Conservation (phyloP, 2,113 vertebrate species). For the Trichomycterus rosablanca region DNA sequence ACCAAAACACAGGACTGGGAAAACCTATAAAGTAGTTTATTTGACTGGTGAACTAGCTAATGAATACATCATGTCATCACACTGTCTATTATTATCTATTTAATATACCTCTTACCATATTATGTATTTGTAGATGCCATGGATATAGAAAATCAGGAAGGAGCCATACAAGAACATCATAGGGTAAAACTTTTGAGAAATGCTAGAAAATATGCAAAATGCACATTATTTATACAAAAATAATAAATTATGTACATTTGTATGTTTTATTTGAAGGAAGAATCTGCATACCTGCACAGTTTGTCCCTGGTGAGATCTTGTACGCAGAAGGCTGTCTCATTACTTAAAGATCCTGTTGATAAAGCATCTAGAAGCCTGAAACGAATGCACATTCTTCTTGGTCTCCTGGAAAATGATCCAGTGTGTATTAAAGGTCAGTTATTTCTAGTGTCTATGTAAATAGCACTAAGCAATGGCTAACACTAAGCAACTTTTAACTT, state of each 20-base stretch:
- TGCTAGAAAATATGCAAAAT: not conserved
- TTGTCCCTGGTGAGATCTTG: conserved; percentile 62
- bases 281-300: conserved; percentile 51
- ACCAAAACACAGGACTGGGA: too few relatives aligned
- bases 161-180: conserved; percentile 9
- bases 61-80: too few relatives aligned
- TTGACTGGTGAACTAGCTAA: too few relatives aligned
- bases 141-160: conserved; percentile 17
- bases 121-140: conserved; percentile 24
- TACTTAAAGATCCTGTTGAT: conserved; percentile 53
- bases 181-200: conserved; percentile 29
- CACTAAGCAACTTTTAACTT: not conserved
- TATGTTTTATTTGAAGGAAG: conserved; percentile 34
- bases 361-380: conserved; percentile 52
- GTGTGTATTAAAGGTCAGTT: conserved; percentile 45
- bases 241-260: not conserved
- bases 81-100: too few relatives aligned
- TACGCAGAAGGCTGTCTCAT: conserved; percentile 62
- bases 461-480: too few relatives aligned
- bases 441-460: not conserved
- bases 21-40: too few relatives aligned
- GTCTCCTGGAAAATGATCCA: conserved; percentile 46
- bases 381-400: conserved; percentile 57
- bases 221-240: not conserved
- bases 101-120: not conserved